Conservation (phyloP, 2,797 vertebrate genomes). For the Miichthys miiuy region DNA sequence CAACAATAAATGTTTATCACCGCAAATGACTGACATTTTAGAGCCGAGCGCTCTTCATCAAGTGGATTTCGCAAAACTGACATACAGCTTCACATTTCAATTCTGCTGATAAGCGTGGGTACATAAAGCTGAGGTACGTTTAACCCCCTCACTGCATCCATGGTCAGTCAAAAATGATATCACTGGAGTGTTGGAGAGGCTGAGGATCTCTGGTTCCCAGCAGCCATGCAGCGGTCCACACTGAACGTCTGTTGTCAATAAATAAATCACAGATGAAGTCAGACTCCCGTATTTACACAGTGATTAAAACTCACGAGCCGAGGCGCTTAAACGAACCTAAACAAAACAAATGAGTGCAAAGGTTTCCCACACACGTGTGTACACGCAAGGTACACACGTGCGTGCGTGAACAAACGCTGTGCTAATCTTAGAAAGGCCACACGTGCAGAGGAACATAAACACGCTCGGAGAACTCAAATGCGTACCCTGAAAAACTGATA, state of each 20-base stretch:
- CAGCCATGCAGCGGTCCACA: slow-evolving; percentile 42
- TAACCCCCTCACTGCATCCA: background rate
- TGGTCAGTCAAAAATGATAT: slow-evolving; percentile 37
- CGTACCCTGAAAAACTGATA: background rate
- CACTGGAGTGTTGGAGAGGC: background rate
- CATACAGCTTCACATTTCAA: background rate
- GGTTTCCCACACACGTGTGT: slow-evolving; percentile 52
- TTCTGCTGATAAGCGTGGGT: slow-evolving; percentile 26
- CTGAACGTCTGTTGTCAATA: slow-evolving; percentile 86
- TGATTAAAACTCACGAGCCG: slow-evolving; percentile 86
- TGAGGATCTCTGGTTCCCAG: slow-evolving; percentile 71
- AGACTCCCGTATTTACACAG: slow-evolving; percentile 90
- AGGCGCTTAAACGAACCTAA: slow-evolving; percentile 75
- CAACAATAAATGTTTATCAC: background rate
- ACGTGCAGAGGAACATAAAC: background rate
- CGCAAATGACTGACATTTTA: background rate
- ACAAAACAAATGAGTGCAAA: slow-evolving; percentile 81
- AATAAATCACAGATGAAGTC: slow-evolving; percentile 91
- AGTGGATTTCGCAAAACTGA: background rate
- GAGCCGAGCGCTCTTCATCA: background rate
- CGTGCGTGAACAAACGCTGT: background rate
- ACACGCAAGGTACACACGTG: slow-evolving; percentile 2
- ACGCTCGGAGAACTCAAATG: background rate
- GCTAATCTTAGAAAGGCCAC: slow-evolving; percentile 12
- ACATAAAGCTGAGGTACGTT: slow-evolving; percentile 22